Evolutionary conservation across 1,140 invertebrate genomes (phyloP), one percentile per base, ranked within the genome.

Genomic region (Dendrolimus punctatus): DNA sequence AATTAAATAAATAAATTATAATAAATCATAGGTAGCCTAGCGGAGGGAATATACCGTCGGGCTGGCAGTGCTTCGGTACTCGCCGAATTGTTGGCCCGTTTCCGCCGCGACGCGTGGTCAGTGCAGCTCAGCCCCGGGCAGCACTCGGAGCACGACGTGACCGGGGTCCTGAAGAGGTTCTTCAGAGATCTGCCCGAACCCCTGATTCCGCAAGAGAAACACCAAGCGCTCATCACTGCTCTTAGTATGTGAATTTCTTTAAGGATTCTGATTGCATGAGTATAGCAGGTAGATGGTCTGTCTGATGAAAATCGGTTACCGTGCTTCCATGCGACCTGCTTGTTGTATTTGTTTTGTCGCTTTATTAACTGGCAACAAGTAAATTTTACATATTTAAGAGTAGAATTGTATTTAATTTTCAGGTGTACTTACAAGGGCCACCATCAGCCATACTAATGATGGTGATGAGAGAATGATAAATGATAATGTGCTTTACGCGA

Each of bases 71-170:
- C 91, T 57, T 90, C 91, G n/a, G 91, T 91, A n/a, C 91, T 96
- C 42, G 90, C 91, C 2, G 91, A 91, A 52, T 84, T 97, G n/a
- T 79, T 96, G 39, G 88, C 91, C 5, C 85, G 89, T 49, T 95
- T 98, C 64, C 88, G 92, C 41, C 88, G 91, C 58, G 95, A 97
- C 86, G 93, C 95, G 23, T 95, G 94, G 90, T 90, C 91, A 9
- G 94, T 96, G 2, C 93, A 95, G 77, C 89, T 98, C 39, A 92
- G 91, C 4, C 81, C 88, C 5, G 90, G 91, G 40, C 91, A 92
- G 36, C 95, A 93, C 68, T 91, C 91, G 0, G 95, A 96, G 64
- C 94, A 96, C 81, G 96, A 97, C 68, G 95, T 97, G 3, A 93
- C 95, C 4, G 94, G 92, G 39, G 93, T 92, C 6, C 81, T 97